A percentile compares a stretch with the other conserved stretches of the same genome.
phyloP scores from a whole-genome alignment of 2,888 invertebrate species.

The Temnothorax unifasciatus region DNA sequence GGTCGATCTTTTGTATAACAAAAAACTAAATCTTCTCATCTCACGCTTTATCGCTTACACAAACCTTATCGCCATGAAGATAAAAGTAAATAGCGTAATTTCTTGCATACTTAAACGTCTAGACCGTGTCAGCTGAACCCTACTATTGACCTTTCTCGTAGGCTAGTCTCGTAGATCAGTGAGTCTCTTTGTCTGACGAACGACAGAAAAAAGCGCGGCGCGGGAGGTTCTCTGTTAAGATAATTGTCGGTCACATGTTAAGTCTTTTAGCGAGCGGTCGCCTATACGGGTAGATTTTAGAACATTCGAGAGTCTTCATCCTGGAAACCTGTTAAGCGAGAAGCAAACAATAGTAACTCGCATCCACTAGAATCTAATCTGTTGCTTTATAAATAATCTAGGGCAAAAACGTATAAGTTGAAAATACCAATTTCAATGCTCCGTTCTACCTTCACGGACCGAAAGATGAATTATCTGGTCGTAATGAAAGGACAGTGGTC shows the following conservation, averaged over 20 bases:
- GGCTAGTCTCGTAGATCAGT: constrained; percentile 31
- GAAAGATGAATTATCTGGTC: constrained; percentile 1
- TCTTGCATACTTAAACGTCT: constrained; percentile 1
- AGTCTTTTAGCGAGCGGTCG: constrained; percentile 47
- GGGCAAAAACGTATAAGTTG: neutral
- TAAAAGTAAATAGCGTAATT: neutral
- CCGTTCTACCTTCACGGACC: neutral
- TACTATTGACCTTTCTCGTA: neutral
- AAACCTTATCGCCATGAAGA: neutral
- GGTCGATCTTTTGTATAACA: neutral
- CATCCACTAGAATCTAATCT: neutral
- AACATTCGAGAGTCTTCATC: constrained; percentile 19
- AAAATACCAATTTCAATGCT: constrained; percentile 19
- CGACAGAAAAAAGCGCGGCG: neutral
- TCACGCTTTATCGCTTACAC: neutral
- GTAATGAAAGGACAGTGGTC: constrained; percentile 2
- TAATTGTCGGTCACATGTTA: constrained; percentile 49
- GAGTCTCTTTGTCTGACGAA: constrained; percentile 38
- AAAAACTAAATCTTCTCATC: neutral
- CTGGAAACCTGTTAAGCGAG: constrained; percentile 34
- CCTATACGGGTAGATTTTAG: constrained; percentile 19
- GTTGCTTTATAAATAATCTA: neutral
- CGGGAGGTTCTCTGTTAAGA: constrained; percentile 31
- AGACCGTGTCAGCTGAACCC: neutral
- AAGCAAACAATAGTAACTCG: neutral